phyloP scores from a whole-genome alignment of 1,140 invertebrate genomes.

The Caenorhabditis remanei region DNA sequence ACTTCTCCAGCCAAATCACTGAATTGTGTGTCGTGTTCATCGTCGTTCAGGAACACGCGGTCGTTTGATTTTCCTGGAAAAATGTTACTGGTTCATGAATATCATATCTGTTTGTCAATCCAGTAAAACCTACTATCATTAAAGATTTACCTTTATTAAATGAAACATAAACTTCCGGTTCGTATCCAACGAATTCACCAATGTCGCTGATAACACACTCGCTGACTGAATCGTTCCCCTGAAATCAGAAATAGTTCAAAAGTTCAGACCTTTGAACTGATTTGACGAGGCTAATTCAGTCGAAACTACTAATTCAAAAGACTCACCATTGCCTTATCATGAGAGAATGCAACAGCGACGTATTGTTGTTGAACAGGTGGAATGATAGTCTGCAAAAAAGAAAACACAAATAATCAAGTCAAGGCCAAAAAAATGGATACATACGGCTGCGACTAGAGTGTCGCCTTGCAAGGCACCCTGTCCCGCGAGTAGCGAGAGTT shows the following conservation, averaged over 20 bases:
- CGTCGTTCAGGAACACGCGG: slow-evolving; percentile 58
- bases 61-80: slow-evolving; percentile 53
- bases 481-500: too few species aligned
- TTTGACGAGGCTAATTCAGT: background rate
- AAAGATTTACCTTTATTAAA: slow-evolving; percentile 57
- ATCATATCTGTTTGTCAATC: too few species aligned
- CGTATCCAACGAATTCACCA: slow-evolving; percentile 48
- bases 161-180: slow-evolving; percentile 56
- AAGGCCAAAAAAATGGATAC: background rate
- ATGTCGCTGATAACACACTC: slow-evolving; percentile 58
- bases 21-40: slow-evolving; percentile 45
- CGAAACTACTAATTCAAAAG: background rate
- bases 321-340: slow-evolving; percentile 69
- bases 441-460: slow-evolving; percentile 64
- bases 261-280: too few species aligned
- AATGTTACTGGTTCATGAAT: background rate
- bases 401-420: background rate
- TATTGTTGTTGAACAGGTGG: slow-evolving; percentile 70
- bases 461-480: too few species aligned
- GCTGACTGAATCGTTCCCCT: slow-evolving; percentile 56
- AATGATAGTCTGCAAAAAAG: slow-evolving; percentile 54
- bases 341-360: slow-evolving; percentile 70
- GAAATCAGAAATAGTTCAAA: slow-evolving; percentile 9
- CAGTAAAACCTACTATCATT: too few species aligned
- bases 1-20: slow-evolving; percentile 38